These are phyloP conservation scores for Bombus polaris DNA, from an alignment of 1,140 invertebrate species.

Conservation along the genomic window DNA sequence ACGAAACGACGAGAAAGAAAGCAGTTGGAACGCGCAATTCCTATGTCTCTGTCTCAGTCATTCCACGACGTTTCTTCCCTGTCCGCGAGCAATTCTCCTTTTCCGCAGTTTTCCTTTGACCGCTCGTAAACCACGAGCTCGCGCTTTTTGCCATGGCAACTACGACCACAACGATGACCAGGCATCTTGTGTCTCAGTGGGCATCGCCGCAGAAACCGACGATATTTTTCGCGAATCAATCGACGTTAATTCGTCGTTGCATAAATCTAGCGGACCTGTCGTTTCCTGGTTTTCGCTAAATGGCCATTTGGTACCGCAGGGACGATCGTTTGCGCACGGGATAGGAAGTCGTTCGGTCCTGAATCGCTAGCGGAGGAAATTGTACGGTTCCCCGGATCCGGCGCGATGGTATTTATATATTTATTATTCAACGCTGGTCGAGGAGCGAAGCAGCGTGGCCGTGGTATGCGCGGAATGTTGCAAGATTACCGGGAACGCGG, in stretches of 20 bases:
- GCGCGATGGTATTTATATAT: constrained; percentile 17
- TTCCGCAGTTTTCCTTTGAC: constrained; percentile 20
- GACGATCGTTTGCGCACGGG: too few species aligned
- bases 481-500: constrained; percentile 38
- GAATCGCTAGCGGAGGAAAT: constrained; percentile 9
- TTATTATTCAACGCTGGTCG: constrained; percentile 7
- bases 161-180: neutral
- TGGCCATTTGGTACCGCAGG: too few species aligned
- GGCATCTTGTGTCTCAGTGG: constrained; percentile 19
- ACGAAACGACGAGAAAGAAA: constrained; percentile 42
- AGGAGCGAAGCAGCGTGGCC: neutral
- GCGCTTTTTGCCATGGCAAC: constrained; percentile 49
- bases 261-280: neutral
- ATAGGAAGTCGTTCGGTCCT: constrained; percentile 27
- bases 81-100: constrained; percentile 26
- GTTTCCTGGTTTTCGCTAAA: neutral
- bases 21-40: constrained; percentile 47
- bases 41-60: constrained; percentile 4
- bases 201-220: constrained; percentile 5
- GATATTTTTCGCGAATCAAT: constrained; percentile 17
- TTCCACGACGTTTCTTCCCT: constrained; percentile 12
- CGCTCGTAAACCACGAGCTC: constrained; percentile 55
- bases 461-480: constrained; percentile 20
- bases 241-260: constrained; percentile 35
- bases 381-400: neutral